Percentiles rank a stretch among this genome's conserved stretches.
phyloP scores from a whole-genome alignment of 2,113 vertebrate species.

The Sinosuthora webbiana region DNA sequence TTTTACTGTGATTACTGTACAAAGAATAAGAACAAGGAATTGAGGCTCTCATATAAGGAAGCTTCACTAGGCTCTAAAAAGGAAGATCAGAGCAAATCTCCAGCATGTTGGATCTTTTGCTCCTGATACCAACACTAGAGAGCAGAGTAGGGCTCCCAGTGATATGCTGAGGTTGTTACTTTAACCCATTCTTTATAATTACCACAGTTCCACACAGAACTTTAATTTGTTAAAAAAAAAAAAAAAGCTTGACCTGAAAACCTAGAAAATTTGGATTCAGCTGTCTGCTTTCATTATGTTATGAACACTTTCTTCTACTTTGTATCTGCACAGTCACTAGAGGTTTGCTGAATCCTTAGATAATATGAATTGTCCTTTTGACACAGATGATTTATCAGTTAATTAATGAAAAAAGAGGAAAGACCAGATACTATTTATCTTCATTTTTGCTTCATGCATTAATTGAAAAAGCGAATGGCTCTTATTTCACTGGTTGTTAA shows the following conservation, averaged over 20 bases:
- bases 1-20: not conserved
- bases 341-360: not conserved
- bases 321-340: not conserved
- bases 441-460: not conserved
- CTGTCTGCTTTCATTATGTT: not conserved
- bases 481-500: not conserved
- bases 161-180: not conserved
- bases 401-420: not conserved
- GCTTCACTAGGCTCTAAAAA: not conserved
- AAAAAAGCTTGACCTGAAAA: not conserved
- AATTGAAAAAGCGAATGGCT: not conserved
- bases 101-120: not conserved
- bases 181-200: not conserved
- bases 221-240: not conserved
- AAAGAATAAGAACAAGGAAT: not conserved
- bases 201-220: not conserved
- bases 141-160: constrained; percentile 26
- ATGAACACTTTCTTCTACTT: not conserved
- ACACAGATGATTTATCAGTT: not conserved
- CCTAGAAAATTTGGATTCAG: not conserved
- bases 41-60: not conserved
- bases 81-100: not conserved
- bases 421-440: not conserved
- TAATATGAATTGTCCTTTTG: not conserved
- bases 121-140: not conserved